Evolutionary conservation across 2,797 vertebrate species (phyloP), one percentile per base, ranked within the genome.

Genomic region (Carcharodon carcharias): DNA sequence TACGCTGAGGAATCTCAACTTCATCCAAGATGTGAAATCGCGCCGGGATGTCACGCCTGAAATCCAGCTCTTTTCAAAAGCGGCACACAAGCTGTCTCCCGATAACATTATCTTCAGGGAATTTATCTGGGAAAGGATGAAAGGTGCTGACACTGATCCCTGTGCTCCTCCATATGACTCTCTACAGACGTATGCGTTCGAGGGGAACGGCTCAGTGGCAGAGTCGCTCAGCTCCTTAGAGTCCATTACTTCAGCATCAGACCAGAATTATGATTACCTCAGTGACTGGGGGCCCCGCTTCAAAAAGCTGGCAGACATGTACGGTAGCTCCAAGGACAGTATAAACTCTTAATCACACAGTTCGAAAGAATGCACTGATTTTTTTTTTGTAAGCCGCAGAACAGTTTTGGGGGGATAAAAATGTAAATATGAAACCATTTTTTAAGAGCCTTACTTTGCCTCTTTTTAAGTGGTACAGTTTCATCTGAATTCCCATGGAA

Each of bases 191-290:
- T 99, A 99, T 0, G 99, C 99, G 0, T 99, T 99, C 92, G 99
- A 99, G 96, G 99, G 99, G 18, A 99, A 98, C 0, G 99, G 99
- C 96, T 99, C 99, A 0, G 98, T 99, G 69, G 99, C 99, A 0
- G 99, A 99, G 96, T 99, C 99, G 0, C 98, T 99, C 96, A 99
- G 99, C 96, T 99, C 99, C 0, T 97, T 99, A 97, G 99, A 99
- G 97, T 99, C 99, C 0, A 97, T 99, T 97, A 99, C 98, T 97
- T 98, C 99, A 96, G 99, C 99, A 98, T 99, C 99, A 93, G 99
- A 99, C 96, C 99, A 99, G 98, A 99, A 99, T 97, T 99, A 99
- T 0, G 99, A 99, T 97, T 99, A 99, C 97, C 98, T 99, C 96
- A 99, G 98, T 98, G 99, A 98, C 98, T 99, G 99, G 99, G 99